These are phyloP conservation scores for Sciurus vulgaris DNA, from an alignment of 2,797 vertebrate species.

Conservation along the genomic window DNA sequence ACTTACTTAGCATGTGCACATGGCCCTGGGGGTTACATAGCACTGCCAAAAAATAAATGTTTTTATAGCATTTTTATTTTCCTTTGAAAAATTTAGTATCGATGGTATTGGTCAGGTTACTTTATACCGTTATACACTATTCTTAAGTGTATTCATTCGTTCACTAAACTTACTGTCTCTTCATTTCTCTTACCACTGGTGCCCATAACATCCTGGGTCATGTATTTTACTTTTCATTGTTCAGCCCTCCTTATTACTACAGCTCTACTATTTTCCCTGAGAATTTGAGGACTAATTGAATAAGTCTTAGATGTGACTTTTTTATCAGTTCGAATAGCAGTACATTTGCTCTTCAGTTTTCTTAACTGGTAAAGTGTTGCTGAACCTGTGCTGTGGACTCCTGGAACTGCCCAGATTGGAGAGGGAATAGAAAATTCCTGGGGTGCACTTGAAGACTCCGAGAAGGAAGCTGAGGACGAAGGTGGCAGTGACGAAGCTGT, in stretches of 20 bases:
- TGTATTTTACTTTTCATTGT: background rate
- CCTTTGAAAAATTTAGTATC: constrained; percentile 41
- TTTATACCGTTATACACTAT: background rate
- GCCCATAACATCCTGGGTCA: background rate
- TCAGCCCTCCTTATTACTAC: background rate
- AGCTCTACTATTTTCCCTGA: background rate
- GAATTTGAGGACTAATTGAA: background rate
- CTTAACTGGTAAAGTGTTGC: constrained; percentile 90
- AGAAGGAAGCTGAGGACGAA: constrained; percentile 89
- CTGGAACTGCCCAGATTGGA: constrained; percentile 95
- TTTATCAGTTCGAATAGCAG: background rate
- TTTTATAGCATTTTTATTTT: constrained; percentile 24
- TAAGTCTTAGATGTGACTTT: background rate
- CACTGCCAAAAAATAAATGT: background rate
- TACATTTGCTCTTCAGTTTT: constrained; percentile 72
- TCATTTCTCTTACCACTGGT: background rate
- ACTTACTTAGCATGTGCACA: background rate
- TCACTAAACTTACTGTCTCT: background rate
- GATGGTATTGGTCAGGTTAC: background rate
- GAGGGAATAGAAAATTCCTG: constrained; percentile 93
- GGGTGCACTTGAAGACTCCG: constrained; percentile 92
- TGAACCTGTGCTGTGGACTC: constrained; percentile 89
- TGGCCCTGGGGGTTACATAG: background rate
- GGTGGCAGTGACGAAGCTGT: constrained; percentile 78
- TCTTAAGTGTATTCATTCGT: background rate